Evolutionary conservation across 2,888 invertebrate genomes (phyloP), one percentile per base, ranked within the genome.

Genomic region (Coleophora deauratella): DNA sequence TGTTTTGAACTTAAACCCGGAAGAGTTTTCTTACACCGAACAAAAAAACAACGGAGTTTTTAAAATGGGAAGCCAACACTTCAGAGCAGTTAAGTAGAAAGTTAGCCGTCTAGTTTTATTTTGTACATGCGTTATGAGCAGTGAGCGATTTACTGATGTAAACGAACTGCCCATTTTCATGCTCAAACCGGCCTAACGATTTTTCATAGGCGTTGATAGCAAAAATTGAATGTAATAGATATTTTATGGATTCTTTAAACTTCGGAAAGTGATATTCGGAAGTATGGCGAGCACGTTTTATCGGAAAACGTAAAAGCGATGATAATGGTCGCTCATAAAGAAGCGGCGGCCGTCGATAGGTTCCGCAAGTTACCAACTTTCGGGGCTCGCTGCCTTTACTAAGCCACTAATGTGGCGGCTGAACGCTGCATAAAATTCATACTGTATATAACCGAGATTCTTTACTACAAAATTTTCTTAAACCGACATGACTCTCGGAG

Each of bases 241-340:
- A 21, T 70, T 76, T 76, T 72, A 72, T 69, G 65, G 69, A 63
- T 64, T 66, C 60, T 72, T 68, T 67, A 67, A 81, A 80, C 63
- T 75, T 73, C 50, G 53, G 51, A 56, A 59, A 74, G 74, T 66
- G 68, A 69, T 67, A 72, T 72, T 79, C 77, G 70, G 72, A 79
- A 80, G 73, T 75, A 62, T 62, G 65, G 61, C 66, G 64, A 71
- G 68, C 81, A 81, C 81, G 80, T 82, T 82, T 80, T 79, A 81
- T 81, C 79, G 81, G 66, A 57, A 68, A 76, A 73, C 72, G 76
- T 69, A 72, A 66, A 70, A 69, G 65, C 71, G 76, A 75, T 76
- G 81, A 80, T 84, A 84, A 84, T 84, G 84, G 78, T 53, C 50
- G 73, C 66, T 69, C 82, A 73, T 84, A 84, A 84, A 82, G 82